phyloP scores from a whole-genome alignment of 2,888 invertebrate species.

The Melinopterus prodromus region DNA sequence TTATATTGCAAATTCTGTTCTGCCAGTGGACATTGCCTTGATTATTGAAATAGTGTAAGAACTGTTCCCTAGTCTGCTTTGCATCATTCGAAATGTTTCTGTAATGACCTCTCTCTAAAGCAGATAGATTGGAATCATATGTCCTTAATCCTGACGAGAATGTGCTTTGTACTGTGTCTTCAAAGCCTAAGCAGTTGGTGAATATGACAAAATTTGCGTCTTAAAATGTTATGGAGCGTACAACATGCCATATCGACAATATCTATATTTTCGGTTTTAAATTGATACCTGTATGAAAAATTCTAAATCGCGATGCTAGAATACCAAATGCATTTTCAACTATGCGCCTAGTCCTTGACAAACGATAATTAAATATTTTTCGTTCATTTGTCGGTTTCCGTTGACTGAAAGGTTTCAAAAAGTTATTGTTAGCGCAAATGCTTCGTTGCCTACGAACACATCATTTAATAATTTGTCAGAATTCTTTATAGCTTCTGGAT shows the following conservation, averaged over 20 bases:
- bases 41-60: no score
- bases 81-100: no score
- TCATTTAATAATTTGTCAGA: slow-evolving; percentile 29
- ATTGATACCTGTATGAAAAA: no score
- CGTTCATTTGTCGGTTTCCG: slow-evolving; percentile 29
- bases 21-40: no score
- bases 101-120: no score
- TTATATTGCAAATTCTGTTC: no score
- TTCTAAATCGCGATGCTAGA: slow-evolving; percentile 21
- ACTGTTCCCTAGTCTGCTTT: no score
- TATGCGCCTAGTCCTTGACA: slow-evolving; percentile 28
- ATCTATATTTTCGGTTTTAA: background rate
- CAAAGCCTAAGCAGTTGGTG: no score
- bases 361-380: slow-evolving; percentile 37
- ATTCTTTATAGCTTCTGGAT: slow-evolving; percentile 6
- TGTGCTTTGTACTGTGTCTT: no score
- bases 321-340: slow-evolving; percentile 40
- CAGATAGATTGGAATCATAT: no score
- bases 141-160: no score
- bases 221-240: background rate
- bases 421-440: slow-evolving; percentile 39
- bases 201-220: no score
- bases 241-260: slow-evolving; percentile 16
- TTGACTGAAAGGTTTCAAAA: slow-evolving; percentile 38
- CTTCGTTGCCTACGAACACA: slow-evolving; percentile 40